phyloP scores from a whole-genome alignment of 2,888 invertebrate genomes.

The Cabera pusaria region DNA sequence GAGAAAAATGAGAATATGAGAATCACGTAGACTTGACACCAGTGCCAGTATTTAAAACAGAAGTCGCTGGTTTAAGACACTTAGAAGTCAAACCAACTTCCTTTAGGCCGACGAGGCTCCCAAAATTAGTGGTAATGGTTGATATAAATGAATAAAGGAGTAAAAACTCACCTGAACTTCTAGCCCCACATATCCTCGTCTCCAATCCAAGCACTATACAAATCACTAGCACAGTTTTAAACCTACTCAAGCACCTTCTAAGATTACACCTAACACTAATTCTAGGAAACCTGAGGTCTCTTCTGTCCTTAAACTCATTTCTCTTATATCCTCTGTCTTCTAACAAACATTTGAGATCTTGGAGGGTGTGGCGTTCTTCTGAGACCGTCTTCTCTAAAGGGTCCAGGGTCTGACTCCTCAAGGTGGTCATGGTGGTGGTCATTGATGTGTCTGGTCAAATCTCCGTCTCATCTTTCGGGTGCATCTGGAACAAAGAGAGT shows the following conservation, averaged over 20 bases:
- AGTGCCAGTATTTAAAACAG: too few relatives aligned
- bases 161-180: slow-evolving; percentile 71
- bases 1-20: too few relatives aligned
- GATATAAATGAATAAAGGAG: too few relatives aligned
- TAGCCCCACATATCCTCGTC: slow-evolving; percentile 57
- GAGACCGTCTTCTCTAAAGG: slow-evolving; percentile 64
- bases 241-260: slow-evolving; percentile 66
- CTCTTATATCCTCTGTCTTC: slow-evolving; percentile 72
- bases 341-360: slow-evolving; percentile 71
- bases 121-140: too few relatives aligned
- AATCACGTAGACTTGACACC: too few relatives aligned
- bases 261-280: slow-evolving; percentile 55
- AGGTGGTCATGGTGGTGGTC: slow-evolving; percentile 31
- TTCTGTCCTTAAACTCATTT: slow-evolving; percentile 43
- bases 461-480: slow-evolving; percentile 55
- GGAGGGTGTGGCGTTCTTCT: slow-evolving; percentile 47
- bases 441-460: slow-evolving; percentile 59
- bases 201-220: slow-evolving; percentile 62
- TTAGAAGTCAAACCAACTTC: too few relatives aligned
- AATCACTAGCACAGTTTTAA: slow-evolving; percentile 69
- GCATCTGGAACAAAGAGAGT: slow-evolving; percentile 69
- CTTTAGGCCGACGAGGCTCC: too few relatives aligned
- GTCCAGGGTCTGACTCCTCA: slow-evolving; percentile 39
- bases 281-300: slow-evolving; percentile 53
- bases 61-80: too few relatives aligned